Evolutionary conservation across 1,140 invertebrate genomes (phyloP).

Genomic region (Bombyx mandarina): DNA sequence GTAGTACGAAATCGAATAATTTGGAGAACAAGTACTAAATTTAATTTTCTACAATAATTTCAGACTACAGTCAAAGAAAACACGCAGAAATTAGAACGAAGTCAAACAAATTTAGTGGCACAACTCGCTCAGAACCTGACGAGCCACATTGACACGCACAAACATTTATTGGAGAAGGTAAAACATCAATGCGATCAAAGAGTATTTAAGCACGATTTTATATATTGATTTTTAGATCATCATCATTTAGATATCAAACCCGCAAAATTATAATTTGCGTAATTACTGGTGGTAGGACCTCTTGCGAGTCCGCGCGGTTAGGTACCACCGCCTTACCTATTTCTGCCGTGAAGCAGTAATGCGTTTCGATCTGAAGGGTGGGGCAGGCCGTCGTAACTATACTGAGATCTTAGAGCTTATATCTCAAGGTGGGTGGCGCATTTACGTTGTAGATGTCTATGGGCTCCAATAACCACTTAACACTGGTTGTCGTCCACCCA

Average conservation of each 20-base stretch:
- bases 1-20: background rate
- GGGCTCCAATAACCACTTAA: too few species aligned
- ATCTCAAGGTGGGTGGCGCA: too few species aligned
- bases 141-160: conserved; percentile 41
- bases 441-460: too few species aligned
- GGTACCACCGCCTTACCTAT: too few species aligned
- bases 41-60: conserved; percentile 17
- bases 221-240: background rate
- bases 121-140: conserved; percentile 52
- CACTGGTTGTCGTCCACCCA: too few species aligned
- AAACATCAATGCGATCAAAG: background rate
- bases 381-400: too few species aligned
- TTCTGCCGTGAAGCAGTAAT: too few species aligned
- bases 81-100: conserved; percentile 49
- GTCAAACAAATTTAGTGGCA: conserved; percentile 35
- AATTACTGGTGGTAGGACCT: too few species aligned
- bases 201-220: background rate
- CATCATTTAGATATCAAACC: background rate
- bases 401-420: too few species aligned
- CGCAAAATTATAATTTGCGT: too few species aligned
- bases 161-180: conserved; percentile 57
- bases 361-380: too few species aligned
- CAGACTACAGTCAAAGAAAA: conserved; percentile 53
- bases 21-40: background rate
- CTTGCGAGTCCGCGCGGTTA: too few species aligned